Percentiles rank a stretch among this genome's conserved stretches.
Conservation (phyloP, 2,888 invertebrate species). For the Polia nebulosa region DNA sequence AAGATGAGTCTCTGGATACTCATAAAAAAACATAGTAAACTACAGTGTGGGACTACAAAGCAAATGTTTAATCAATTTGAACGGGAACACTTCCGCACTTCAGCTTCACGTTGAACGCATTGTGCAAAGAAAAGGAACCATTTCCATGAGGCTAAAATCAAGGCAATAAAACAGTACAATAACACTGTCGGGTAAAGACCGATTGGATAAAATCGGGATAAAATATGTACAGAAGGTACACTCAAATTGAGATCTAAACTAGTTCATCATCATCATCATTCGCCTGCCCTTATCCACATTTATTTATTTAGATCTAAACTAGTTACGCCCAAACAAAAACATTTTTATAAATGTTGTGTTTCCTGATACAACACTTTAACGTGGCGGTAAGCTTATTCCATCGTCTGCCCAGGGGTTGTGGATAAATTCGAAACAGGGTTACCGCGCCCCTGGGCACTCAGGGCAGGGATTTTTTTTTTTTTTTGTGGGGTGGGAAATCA, state of each 20-base stretch:
- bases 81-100: slow-evolving; percentile 41
- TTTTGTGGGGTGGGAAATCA: no score
- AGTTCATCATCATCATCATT: no score
- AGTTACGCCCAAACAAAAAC: no score
- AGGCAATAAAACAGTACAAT: slow-evolving; percentile 63
- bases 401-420: no score
- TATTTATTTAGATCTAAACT: no score
- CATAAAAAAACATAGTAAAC: slow-evolving; percentile 28
- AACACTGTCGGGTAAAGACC: slow-evolving; percentile 57
- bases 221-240: slow-evolving; percentile 28
- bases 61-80: slow-evolving; percentile 58
- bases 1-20: background rate
- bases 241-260: background rate
- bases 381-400: no score
- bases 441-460: no score
- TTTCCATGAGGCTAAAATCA: slow-evolving; percentile 62
- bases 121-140: slow-evolving; percentile 60
- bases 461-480: no score
- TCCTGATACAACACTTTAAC: no score
- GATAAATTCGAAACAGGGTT: no score
- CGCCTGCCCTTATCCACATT: no score
- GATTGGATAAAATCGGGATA: slow-evolving; percentile 63
- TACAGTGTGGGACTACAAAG: slow-evolving; percentile 37
- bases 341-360: no score
- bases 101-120: slow-evolving; percentile 43